A percentile compares a stretch with the other conserved stretches of the same genome.
Evolutionary conservation across 2,113 vertebrate species (phyloP).

Genomic region (Sakesphorus luctuosus): DNA sequence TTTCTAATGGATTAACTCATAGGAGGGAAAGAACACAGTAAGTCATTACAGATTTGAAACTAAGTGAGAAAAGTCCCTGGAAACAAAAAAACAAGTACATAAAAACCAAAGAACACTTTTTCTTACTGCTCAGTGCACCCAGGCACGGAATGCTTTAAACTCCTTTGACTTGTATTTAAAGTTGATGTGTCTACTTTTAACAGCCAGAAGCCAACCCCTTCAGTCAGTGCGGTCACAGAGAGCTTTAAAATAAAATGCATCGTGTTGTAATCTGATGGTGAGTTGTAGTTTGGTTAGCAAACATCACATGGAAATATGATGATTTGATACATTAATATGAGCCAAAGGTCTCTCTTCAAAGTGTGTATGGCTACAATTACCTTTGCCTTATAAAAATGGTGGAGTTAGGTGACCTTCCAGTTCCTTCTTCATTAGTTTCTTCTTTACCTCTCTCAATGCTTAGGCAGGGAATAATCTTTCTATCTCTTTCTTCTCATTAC

Average conservation of each 20-base stretch:
- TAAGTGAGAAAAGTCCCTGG: background rate
- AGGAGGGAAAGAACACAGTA: background rate
- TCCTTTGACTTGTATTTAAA: background rate
- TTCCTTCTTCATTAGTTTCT: conserved; percentile 15
- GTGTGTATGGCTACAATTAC: background rate
- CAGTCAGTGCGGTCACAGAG: background rate
- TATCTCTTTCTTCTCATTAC: conserved; percentile 50
- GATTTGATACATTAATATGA: background rate
- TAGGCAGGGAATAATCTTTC: conserved; percentile 47
- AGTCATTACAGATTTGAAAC: background rate
- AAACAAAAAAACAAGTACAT: background rate
- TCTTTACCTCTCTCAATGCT: background rate
- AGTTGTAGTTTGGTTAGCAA: background rate
- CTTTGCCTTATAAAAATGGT: background rate
- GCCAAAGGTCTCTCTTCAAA: background rate
- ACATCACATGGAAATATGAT: background rate
- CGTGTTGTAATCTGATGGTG: background rate
- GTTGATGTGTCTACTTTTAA: background rate
- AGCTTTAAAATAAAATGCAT: background rate
- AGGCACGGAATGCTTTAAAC: background rate
- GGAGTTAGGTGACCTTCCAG: background rate
- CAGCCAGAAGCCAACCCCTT: background rate
- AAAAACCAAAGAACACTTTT: background rate
- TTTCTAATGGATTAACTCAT: background rate
- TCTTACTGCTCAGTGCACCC: background rate